A percentile compares a stretch with the other conserved stretches of the same genome.
Evolutionary conservation across 1,140 invertebrate species (phyloP).

Genomic region (Rhagoletis pomonella): DNA sequence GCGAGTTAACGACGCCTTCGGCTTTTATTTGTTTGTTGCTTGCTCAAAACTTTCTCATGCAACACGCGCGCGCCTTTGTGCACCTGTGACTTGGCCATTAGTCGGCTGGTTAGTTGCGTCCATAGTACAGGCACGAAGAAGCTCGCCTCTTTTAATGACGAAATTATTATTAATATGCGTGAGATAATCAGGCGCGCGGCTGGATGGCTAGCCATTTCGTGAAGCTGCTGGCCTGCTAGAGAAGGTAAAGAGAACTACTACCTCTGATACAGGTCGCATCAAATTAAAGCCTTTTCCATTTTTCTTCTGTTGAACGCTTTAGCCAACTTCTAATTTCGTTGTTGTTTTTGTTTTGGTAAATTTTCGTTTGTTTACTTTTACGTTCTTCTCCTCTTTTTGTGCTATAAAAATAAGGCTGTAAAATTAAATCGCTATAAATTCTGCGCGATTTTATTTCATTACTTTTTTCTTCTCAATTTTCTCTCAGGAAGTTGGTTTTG

Average conservation of each 20-base stretch:
- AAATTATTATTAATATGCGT: slow-evolving; percentile 71
- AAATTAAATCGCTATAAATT: slow-evolving; percentile 60
- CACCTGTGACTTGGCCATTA: slow-evolving; percentile 27
- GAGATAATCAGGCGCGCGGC: slow-evolving; percentile 61
- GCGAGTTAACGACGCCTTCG: not conserved
- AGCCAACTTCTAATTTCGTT: not conserved
- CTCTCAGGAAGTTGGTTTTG: not conserved
- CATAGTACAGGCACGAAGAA: not conserved
- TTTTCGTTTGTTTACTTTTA: slow-evolving; percentile 29
- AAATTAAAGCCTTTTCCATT: too few relatives aligned
- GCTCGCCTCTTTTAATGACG: slow-evolving; percentile 63
- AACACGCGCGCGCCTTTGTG: not conserved
- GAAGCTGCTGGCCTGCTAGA: too few relatives aligned
- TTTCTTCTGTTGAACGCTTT: not conserved
- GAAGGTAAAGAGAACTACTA: too few relatives aligned
- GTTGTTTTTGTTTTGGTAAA: slow-evolving; percentile 39
- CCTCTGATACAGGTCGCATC: too few relatives aligned
- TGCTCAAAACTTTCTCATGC: slow-evolving; percentile 6
- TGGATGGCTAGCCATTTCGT: not conserved
- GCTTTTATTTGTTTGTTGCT: not conserved
- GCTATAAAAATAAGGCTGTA: slow-evolving; percentile 56
- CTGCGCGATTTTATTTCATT: slow-evolving; percentile 31
- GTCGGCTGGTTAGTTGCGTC: not conserved
- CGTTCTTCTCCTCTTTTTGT: not conserved
- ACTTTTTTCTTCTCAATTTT: slow-evolving; percentile 34